These are phyloP conservation scores for Lomographa bimaculata DNA, from an alignment of 2,888 invertebrate species.

Conservation along the genomic window DNA sequence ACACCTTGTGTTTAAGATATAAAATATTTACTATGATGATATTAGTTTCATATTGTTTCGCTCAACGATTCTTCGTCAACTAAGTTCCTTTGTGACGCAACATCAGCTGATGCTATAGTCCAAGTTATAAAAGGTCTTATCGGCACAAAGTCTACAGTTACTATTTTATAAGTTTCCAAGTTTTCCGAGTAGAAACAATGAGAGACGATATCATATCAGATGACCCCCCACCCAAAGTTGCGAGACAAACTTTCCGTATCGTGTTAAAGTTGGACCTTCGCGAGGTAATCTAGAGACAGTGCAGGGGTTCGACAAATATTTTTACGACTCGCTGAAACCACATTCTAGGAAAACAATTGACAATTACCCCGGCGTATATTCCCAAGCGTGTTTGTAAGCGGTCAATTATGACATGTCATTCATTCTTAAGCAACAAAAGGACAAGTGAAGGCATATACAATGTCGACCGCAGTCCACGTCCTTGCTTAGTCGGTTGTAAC, in stretches of 20 bases:
- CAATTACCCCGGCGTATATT: slow-evolving; percentile 49
- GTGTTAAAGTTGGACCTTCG: slow-evolving; percentile 15
- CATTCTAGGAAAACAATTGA: slow-evolving; percentile 49
- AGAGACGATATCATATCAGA: slow-evolving; percentile 20
- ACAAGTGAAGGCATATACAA: slow-evolving; percentile 58
- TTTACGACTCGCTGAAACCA: slow-evolving; percentile 25
- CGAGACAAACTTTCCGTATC: slow-evolving; percentile 19
- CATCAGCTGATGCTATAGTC: background rate
- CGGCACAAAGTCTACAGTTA: slow-evolving; percentile 12
- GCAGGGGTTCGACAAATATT: slow-evolving; percentile 19
- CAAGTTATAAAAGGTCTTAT: slow-evolving; percentile 14
- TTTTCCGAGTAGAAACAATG: slow-evolving; percentile 20
- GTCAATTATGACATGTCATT: slow-evolving; percentile 47
- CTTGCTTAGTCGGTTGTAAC: slow-evolving; percentile 54
- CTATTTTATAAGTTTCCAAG: slow-evolving; percentile 7
- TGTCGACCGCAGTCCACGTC: slow-evolving; percentile 52
- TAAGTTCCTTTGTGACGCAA: slow-evolving; percentile 2
- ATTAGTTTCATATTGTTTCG: background rate
- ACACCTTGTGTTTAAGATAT: no score
- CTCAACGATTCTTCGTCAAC: background rate
- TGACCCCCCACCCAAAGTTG: slow-evolving; percentile 17
- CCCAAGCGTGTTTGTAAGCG: slow-evolving; percentile 49
- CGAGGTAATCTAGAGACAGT: slow-evolving; percentile 11
- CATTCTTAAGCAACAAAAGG: slow-evolving; percentile 49
- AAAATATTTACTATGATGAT: background rate